Evolutionary conservation across 2,888 invertebrate genomes (phyloP), one percentile per base, ranked within the genome.

Genomic region (Nezara viridula): DNA sequence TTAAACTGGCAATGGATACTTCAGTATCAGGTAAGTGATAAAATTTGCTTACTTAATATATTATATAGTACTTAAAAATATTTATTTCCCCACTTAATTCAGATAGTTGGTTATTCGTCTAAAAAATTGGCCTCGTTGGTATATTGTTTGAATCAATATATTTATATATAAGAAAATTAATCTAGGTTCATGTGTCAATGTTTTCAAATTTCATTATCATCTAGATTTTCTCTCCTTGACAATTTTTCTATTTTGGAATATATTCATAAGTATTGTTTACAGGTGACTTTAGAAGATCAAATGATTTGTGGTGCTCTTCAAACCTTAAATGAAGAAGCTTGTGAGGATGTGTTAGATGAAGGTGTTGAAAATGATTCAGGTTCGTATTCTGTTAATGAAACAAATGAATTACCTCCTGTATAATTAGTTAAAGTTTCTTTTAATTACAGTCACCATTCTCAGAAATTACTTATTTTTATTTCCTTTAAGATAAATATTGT

Each of bases 261-360:
- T 4, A 24, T n/a, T 77, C 21, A 40, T 77, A 21, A 2, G 1
- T 44, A n/a, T 81, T 44, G 89, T 92, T 93, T 92, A 37, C 93
- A 98, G 98, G 97, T 98, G 89, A 98, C 98, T 0, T 94, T 98
- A 91, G 98, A 98, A 93, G 98, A 98, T 92, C 98, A 98, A 93
- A 97, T 98, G 97, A 98, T 98, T 91, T 97, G 97, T 93, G 98
- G 98, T 90, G 98, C 98, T 4, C 94, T 98, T 90, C 98, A 98
- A 93, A 97, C 98, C 0, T 94, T 98, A 52, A 98, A 97, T 93
- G 98, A 98, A 94, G 98, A 98, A 93, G 98, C 98, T 14, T 95
- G 96, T 93, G 98, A 98, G 94, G 98, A 98, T 93, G 97, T 98
- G 81, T 93, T 97, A 91, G 96, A 97, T 92, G 96, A 90, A 66